Evolutionary conservation across 2,113 vertebrate species (phyloP).

Genomic region (Cheirogaleus medius): DNA sequence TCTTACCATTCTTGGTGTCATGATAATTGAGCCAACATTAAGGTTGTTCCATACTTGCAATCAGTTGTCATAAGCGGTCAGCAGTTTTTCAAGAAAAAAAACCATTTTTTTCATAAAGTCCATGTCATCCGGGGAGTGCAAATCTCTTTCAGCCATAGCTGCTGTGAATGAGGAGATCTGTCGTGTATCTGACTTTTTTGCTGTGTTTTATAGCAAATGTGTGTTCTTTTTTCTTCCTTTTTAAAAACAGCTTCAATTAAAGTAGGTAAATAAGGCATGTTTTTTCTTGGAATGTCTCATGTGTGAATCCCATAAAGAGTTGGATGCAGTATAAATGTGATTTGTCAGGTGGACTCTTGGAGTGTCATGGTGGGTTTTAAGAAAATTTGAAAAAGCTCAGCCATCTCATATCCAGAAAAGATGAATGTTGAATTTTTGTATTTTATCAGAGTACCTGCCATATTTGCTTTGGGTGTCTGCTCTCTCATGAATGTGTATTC

Average conservation of each 20-base stretch:
- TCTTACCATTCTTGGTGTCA: neutral
- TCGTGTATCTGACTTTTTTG: neutral
- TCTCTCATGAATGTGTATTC: neutral
- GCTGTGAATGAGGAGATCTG: neutral
- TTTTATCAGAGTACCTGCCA: neutral
- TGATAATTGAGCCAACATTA: neutral
- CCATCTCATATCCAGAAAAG: neutral
- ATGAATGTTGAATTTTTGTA: neutral
- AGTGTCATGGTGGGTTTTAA: neutral
- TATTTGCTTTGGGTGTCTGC: neutral
- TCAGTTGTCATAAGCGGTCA: neutral
- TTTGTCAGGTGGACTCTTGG: slow-evolving; percentile 9
- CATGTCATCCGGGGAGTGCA: neutral
- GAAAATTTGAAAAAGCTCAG: neutral
- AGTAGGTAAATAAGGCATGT: neutral
- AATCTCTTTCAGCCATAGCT: neutral
- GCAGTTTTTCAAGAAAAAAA: slow-evolving; percentile 8
- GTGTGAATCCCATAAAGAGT: neutral
- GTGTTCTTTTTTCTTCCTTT: neutral
- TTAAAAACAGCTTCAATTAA: neutral
- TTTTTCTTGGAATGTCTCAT: neutral
- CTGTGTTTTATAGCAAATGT: neutral
- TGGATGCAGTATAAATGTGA: slow-evolving; percentile 4
- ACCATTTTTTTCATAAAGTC: neutral
- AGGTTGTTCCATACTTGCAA: neutral